Evolutionary conservation across 2,888 invertebrate species (phyloP), one percentile per base, ranked within the genome.

Genomic region (Heliconius cydno): DNA sequence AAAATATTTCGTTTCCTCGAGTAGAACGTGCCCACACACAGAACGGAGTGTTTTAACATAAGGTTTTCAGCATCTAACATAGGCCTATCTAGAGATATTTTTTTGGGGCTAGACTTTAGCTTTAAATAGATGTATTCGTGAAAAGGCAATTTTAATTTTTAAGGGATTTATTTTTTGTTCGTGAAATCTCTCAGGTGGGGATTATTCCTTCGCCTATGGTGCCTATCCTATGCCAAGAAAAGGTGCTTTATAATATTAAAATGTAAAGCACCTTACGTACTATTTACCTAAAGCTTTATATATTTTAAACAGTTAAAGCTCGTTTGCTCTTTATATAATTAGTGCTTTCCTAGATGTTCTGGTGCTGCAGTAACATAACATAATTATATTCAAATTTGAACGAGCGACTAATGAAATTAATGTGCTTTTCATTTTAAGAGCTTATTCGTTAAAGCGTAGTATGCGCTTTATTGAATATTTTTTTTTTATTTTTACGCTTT

Each of bases 321-420:
- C 70, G 70, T 70, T 70, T 70, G 70, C 70, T 70, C 41, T 7
- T 70, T 70, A 70, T 70, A 25, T 70, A 25, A 68, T n/a, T 34
- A 68, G 68, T 13, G 41, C 41, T 46, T 70, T 41, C 41, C 41
- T 19, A 70, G 70, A 70, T 70, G 41, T 70, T 70, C 70, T 25
- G 25, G 41, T 70, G 25, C 70, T 41, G 25, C 41, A 41, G 70
- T 70, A 70, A 70, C 15, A 3, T 41, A 65, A 25, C 6, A 70
- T 70, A 70, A 70, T 70, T 70, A 41, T 70, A 25, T 41, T 41
- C 13, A 68, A 25, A 70, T 70, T 70, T 41, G 15, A 28, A 70
- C 70, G 70, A 70, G 7, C n/a, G 15, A 13, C 25, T 70, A 41
- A 70, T 38, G 41, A 46, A 70, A 25, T 70, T 70, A 70, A 22